Base-by-base conservation (phyloP, 2,113 vertebrate genomes). In the Physeter macrocephalus region DNA sequence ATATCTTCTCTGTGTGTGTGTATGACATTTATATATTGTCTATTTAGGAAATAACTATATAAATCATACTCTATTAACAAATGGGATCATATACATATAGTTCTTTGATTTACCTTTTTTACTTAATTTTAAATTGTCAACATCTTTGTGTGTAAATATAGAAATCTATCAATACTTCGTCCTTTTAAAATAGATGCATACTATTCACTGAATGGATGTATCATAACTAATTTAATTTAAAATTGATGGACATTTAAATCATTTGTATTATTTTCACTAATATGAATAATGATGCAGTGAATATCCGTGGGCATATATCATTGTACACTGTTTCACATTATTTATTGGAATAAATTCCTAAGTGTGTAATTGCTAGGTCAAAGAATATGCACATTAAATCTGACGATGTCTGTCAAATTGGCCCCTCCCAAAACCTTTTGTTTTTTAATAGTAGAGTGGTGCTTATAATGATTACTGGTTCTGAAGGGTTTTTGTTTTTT, bases 261-360 rank as follows among this genome's bases (percentile, higher is more conserved):
- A 84, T 78, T 88, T 11, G 6, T 4, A 78, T 8, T 95, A 82
- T 93, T 98, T 97, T 95, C 27, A 95, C 46, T 95, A 92, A 84
- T 92, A 81, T 3, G 86, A 57, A 54, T 92, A 87, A 87, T 95
- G 34, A 9, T 18, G 13, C 15, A 72, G 8, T 95, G 67, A 88
- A 81, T 61, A 88, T 88, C 23, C n/a, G 89, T 86, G 66, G 85
- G 75, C 34, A 75, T 77, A 17, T 43, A 36, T 69, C 18, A 69
- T 61, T 83, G 13, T 62, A 43, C 4, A 36, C 49, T 87, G 6
- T 77, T 94, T 82, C 41, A 82, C 20, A 86, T 96, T 95, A 72
- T 75, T 96, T 95, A 39, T 83, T 96, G 23, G 13, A 83, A 86
- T 93, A 86, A 94, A 91, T 95, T 90, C 14, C 57, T 90, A 74